Conservation (phyloP, 2,888 invertebrate species). For the Nematopogon swammerdamellus region DNA sequence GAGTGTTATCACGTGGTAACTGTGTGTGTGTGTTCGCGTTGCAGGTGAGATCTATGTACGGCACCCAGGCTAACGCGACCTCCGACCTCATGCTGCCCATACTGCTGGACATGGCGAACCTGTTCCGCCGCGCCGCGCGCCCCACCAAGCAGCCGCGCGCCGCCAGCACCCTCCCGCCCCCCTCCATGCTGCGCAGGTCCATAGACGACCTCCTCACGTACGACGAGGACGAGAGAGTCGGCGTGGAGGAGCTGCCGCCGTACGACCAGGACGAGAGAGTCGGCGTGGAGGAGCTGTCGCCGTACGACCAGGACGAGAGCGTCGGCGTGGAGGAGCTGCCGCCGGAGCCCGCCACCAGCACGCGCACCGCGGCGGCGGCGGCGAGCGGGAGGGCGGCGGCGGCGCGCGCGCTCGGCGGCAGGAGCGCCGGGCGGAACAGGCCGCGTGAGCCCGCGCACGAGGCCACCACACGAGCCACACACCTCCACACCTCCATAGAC, state of each 20-base stretch:
- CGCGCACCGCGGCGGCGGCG: slow-evolving; percentile 21
- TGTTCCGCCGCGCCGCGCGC: slow-evolving; percentile 51
- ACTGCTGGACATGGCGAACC: slow-evolving; percentile 62
- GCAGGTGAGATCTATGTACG: slow-evolving; percentile 59
- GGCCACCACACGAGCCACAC: slow-evolving; percentile 22
- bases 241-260: slow-evolving; percentile 30
- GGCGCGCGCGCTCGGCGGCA: no score
- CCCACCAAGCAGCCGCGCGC: slow-evolving; percentile 28
- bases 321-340: slow-evolving; percentile 28
- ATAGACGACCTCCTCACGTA: slow-evolving; percentile 23
- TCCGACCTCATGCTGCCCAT: slow-evolving; percentile 61
- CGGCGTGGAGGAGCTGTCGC: slow-evolving; percentile 29
- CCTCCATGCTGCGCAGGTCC: slow-evolving; percentile 34
- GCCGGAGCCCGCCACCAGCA: slow-evolving; percentile 23
- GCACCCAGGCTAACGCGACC: slow-evolving; percentile 49
- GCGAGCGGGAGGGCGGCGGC: no score
- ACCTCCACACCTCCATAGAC: slow-evolving; percentile 16
- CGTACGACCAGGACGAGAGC: slow-evolving; percentile 22
- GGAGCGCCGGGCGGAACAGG: no score
- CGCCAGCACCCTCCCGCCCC: slow-evolving; percentile 18
- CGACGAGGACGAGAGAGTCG: slow-evolving; percentile 21
- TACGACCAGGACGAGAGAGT: slow-evolving; percentile 23
- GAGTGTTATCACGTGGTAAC: no score
- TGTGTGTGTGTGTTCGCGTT: no score
- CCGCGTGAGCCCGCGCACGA: slow-evolving; percentile 10